Conservation (phyloP, 2,888 invertebrate species). For the Tinea trinotella region DNA sequence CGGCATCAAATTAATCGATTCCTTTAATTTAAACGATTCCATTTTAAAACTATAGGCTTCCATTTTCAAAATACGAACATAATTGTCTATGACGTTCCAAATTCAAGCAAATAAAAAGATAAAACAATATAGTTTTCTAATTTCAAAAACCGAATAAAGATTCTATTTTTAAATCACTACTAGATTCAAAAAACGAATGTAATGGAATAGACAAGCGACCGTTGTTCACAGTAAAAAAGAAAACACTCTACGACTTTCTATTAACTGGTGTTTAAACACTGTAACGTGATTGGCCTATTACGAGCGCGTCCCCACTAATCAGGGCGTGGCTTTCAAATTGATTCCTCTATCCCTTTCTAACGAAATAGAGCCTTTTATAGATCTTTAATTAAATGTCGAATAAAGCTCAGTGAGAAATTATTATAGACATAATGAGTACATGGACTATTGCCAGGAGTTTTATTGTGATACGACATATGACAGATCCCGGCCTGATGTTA, state of each 20-base stretch:
- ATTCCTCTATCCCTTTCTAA: constrained; percentile 45
- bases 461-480: no score
- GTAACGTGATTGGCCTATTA: constrained; percentile 62
- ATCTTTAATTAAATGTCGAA: no score
- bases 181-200: background rate
- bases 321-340: constrained; percentile 50
- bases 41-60: constrained; percentile 27
- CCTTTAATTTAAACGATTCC: constrained; percentile 36
- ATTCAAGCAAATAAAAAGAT: no score
- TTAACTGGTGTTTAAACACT: constrained; percentile 57
- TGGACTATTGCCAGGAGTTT: no score
- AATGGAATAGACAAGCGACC: background rate
- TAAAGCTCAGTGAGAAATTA: no score
- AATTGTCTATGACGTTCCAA: no score
- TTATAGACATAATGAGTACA: no score
- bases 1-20: constrained; percentile 42
- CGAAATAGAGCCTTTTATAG: constrained; percentile 27
- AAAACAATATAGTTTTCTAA: no score
- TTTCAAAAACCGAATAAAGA: no score
- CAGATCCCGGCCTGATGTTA: no score
- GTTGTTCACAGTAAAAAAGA: constrained; percentile 25
- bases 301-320: constrained; percentile 51
- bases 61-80: constrained; percentile 1
- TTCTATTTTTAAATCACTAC: no score
- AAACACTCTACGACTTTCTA: constrained; percentile 37